These are phyloP conservation scores for Aplochiton taeniatus DNA, from an alignment of 2,797 vertebrate genomes.

Conservation along the genomic window DNA sequence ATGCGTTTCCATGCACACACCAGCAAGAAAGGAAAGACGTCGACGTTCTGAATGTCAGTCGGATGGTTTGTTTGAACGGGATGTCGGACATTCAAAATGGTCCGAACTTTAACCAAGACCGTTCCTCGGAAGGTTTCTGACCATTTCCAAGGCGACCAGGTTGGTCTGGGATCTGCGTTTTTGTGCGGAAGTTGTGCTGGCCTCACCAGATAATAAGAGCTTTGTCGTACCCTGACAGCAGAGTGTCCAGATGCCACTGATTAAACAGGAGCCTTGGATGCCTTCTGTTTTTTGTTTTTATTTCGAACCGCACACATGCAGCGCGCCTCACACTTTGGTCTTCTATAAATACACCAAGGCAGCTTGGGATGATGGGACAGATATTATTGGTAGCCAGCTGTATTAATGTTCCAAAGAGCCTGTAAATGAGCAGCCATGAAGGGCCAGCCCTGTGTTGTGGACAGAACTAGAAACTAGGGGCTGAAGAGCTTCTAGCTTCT, in stretches of 20 bases:
- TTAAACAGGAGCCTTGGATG: slow-evolving; percentile 36
- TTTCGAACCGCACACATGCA: slow-evolving; percentile 39
- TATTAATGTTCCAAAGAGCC: slow-evolving; percentile 22
- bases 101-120: too few relatives aligned
- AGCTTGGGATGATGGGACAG: slow-evolving; percentile 27
- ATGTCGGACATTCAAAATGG: too few relatives aligned
- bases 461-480: slow-evolving; percentile 17
- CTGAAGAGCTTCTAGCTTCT: slow-evolving; percentile 1
- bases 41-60: not conserved
- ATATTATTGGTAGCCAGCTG: slow-evolving; percentile 27
- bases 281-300: slow-evolving; percentile 41
- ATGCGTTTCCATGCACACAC: slow-evolving; percentile 74
- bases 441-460: slow-evolving; percentile 7
- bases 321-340: slow-evolving; percentile 24
- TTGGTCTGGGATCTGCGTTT: slow-evolving; percentile 5
- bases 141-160: too few relatives aligned
- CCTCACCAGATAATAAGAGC: slow-evolving; percentile 24
- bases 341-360: slow-evolving; percentile 54
- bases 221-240: slow-evolving; percentile 1
- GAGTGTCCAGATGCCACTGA: slow-evolving; percentile 39
- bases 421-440: slow-evolving; percentile 16
- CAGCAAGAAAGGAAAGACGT: slow-evolving; percentile 22
- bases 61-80: too few relatives aligned
- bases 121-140: too few relatives aligned
- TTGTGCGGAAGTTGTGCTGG: slow-evolving; percentile 20